Evolutionary conservation across 2,113 vertebrate genomes (phyloP).

Genomic region (Conger conger): DNA sequence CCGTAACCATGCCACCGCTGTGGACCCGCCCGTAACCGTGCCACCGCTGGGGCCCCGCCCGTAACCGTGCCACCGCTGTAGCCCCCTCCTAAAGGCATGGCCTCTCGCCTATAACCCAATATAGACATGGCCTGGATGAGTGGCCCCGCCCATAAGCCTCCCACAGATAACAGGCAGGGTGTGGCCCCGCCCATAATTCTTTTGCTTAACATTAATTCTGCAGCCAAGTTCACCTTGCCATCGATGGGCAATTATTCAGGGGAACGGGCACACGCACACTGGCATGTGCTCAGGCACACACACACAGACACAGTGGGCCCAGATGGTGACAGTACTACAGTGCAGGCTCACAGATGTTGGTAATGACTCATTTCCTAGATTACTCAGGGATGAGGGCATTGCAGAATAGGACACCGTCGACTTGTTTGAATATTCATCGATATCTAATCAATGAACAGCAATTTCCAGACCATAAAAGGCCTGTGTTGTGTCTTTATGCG

Average conservation of each 20-base stretch:
- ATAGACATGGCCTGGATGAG: conserved; percentile 78
- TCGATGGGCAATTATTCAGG: background rate
- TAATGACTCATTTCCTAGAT: background rate
- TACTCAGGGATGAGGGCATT: background rate
- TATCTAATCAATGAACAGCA: too few species aligned
- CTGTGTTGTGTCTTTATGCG: too few species aligned
- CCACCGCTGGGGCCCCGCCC: too few species aligned
- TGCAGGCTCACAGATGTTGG: background rate
- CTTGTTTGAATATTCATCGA: too few species aligned
- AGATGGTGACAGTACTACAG: background rate
- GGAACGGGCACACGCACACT: background rate
- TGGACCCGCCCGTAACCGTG: too few species aligned
- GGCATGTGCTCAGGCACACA: background rate
- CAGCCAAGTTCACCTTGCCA: background rate
- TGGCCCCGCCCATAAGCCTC: background rate
- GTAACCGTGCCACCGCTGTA: too few species aligned
- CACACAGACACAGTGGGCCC: background rate
- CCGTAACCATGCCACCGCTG: too few species aligned
- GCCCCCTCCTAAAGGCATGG: too few species aligned
- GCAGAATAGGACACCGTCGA: too few species aligned
- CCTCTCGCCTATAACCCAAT: conserved; percentile 72
- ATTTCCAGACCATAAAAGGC: too few species aligned
- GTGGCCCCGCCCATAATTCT: background rate
- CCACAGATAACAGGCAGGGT: background rate
- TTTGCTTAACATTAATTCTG: too few species aligned